A percentile compares a stretch with the other conserved stretches of the same genome.
Conservation (phyloP, 2,113 vertebrate genomes). For the Tetraodon nigroviridis region DNA sequence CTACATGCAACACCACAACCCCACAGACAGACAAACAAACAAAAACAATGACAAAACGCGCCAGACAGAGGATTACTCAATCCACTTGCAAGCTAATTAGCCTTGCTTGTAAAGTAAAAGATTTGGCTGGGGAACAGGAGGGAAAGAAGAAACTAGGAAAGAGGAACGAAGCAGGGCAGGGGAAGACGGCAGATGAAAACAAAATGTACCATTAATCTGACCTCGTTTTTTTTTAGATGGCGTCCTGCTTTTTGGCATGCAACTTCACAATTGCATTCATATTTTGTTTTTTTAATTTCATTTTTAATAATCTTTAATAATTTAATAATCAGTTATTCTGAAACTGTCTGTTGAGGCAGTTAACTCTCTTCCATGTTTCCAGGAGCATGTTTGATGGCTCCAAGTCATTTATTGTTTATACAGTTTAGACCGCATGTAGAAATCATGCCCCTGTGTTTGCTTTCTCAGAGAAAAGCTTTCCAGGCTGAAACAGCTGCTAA, state of each 20-base stretch:
- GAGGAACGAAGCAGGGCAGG: conserved; percentile 2
- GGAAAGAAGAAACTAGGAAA: conserved; percentile 12
- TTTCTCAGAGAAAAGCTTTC: background rate
- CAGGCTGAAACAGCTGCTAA: background rate
- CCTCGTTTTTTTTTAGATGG: conserved; percentile 58
- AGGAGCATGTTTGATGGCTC: too few relatives aligned
- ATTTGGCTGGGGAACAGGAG: conserved; percentile 45
- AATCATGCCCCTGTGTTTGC: background rate
- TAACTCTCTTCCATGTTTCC: too few relatives aligned
- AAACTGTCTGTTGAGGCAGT: too few relatives aligned
- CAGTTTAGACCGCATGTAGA: background rate
- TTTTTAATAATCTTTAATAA: too few relatives aligned
- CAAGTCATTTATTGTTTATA: background rate
- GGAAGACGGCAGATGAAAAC: conserved; percentile 38
- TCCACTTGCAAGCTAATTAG: conserved; percentile 61
- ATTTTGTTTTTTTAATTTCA: too few relatives aligned
- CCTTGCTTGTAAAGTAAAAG: conserved; percentile 49
- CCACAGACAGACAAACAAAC: conserved; percentile 60
- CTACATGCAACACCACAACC: conserved; percentile 47
- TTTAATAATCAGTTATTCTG: too few relatives aligned
- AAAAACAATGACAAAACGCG: conserved; percentile 54
- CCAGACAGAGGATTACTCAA: conserved; percentile 53
- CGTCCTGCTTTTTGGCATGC: conserved; percentile 41
- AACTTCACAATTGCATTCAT: too few relatives aligned
- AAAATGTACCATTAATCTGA: conserved; percentile 30